A percentile compares a stretch with the other conserved stretches of the same genome.
phyloP scores from a whole-genome alignment of 2,888 invertebrate genomes.

The Eupeodes luniger region DNA sequence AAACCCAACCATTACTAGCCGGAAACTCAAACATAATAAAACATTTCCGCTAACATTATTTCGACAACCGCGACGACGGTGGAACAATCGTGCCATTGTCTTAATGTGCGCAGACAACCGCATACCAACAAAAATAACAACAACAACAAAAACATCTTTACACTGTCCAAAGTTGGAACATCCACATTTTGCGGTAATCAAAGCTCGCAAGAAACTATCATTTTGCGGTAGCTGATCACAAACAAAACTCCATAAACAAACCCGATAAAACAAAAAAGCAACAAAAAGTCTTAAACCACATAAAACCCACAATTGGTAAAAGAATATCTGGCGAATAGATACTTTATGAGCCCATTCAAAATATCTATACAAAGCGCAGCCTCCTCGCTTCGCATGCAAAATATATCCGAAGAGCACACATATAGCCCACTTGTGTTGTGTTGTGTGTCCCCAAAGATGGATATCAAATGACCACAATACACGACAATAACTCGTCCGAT shows the following conservation, averaged over 20 bases:
- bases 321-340: conserved; percentile 60
- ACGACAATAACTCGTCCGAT: conserved; percentile 72
- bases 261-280: conserved; percentile 35
- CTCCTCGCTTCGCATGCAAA: conserved; percentile 26
- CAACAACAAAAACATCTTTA: not conserved
- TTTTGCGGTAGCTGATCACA: conserved; percentile 71
- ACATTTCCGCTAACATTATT: conserved; percentile 56
- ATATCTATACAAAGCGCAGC: conserved; percentile 34
- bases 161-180: not conserved
- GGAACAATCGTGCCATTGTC: conserved; percentile 39
- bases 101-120: conserved; percentile 25
- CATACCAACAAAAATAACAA: conserved; percentile 10
- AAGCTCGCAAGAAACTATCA: conserved; percentile 44
- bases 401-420: conserved; percentile 2
- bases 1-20: conserved; percentile 37
- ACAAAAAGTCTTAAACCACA: conserved; percentile 19
- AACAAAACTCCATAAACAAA: conserved; percentile 64
- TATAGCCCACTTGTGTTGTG: conserved; percentile 8
- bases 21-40: conserved; percentile 53
- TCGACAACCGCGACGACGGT: conserved; percentile 1
- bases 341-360: conserved; percentile 73
- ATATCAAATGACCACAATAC: conserved; percentile 75
- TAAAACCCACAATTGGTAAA: conserved; percentile 41
- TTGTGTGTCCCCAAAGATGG: conserved; percentile 70
- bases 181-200: conserved; percentile 50